Percentiles rank a stretch among this genome's conserved stretches.
Conservation (phyloP, 2,797 vertebrate species). For the Argya squamiceps region DNA sequence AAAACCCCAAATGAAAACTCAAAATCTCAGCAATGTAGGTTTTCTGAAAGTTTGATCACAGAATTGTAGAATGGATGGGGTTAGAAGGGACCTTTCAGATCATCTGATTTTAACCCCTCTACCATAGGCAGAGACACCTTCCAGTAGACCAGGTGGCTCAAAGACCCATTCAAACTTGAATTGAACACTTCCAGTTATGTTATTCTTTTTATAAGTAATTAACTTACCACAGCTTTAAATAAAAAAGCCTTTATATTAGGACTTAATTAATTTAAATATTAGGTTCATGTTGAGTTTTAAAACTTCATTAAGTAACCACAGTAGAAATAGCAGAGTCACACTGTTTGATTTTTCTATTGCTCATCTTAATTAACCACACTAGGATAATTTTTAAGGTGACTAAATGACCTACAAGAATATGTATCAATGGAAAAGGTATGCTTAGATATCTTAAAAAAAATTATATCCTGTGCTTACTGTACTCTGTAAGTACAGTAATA, state of each 20-base stretch:
- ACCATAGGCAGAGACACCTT: neutral
- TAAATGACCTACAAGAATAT: neutral
- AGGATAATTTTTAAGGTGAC: neutral
- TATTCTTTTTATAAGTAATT: neutral
- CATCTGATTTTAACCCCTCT: neutral
- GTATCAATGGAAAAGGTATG: neutral
- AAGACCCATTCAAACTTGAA: neutral
- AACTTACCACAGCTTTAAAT: neutral
- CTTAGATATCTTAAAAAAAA: neutral
- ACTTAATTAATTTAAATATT: neutral
- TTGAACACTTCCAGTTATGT: neutral
- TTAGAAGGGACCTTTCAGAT: neutral
- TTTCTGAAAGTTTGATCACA: neutral
- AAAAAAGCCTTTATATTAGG: neutral
- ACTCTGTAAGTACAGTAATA: neutral
- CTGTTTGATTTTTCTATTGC: neutral
- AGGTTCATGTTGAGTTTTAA: neutral
- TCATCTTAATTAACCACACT: neutral
- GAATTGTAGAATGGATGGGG: neutral
- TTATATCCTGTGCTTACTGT: neutral
- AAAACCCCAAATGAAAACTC: neutral
- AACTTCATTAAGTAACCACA: neutral
- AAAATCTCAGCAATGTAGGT: neutral
- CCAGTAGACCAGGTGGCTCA: neutral
- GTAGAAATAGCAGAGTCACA: neutral